These are phyloP conservation scores for Platycercus adscitus DNA, from an alignment of 2,113 vertebrate species.

Conservation along the genomic window DNA sequence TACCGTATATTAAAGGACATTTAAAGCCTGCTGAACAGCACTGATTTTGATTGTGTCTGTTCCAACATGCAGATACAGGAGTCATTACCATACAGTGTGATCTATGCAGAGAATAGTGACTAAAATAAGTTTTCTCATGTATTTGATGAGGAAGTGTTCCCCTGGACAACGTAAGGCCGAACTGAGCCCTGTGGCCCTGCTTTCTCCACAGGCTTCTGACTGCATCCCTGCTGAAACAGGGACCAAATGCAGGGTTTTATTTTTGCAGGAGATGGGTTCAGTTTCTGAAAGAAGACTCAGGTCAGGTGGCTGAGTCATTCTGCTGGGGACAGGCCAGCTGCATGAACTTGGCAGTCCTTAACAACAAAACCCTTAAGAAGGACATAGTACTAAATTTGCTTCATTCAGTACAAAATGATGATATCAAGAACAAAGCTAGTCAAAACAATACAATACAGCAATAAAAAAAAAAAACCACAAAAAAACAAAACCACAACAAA, in stretches of 20 bases:
- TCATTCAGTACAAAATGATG: not conserved
- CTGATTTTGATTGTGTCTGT: slow-evolving; percentile 5
- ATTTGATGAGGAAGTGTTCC: not conserved
- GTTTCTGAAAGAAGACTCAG: not conserved
- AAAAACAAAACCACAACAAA: too few species aligned
- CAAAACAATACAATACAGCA: not conserved
- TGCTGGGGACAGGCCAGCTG: not conserved
- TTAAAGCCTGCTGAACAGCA: slow-evolving; percentile 14
- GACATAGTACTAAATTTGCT: not conserved
- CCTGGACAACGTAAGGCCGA: not conserved
- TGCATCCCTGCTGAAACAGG: not conserved
- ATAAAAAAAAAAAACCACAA: not conserved
- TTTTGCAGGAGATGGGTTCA: not conserved
- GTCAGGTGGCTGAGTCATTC: not conserved
- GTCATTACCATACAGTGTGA: not conserved
- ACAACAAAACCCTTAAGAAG: not conserved
- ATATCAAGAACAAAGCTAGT: not conserved
- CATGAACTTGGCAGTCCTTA: not conserved
- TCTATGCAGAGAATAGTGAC: not conserved
- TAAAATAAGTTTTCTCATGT: not conserved
- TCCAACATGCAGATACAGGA: not conserved
- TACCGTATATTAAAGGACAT: slow-evolving; percentile 31
- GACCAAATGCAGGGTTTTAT: not conserved
- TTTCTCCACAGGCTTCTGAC: not conserved
- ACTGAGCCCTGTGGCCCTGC: not conserved